Base-by-base conservation (phyloP, 1,140 invertebrate species). In the Dendroctonus valens region DNA sequence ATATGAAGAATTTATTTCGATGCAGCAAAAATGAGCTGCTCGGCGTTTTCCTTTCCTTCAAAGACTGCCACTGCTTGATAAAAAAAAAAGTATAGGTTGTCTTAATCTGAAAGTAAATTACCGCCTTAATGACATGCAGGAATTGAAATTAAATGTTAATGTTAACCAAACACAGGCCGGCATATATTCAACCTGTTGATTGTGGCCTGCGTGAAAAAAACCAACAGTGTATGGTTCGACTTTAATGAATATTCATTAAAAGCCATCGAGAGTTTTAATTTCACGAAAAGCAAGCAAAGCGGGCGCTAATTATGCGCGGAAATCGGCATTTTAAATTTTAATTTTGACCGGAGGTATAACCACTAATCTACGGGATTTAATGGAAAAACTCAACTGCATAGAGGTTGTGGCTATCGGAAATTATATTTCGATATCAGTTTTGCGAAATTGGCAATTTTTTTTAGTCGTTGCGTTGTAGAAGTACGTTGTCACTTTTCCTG, bases 321-420 rank as follows among this genome's bases (percentile, higher is more conserved):
- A 63, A 63, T 63, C 61, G 61, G 51, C 52, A 63, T 63, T 63
- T 63, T 63, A 63, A 63, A 63, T 63, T 63, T 63, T 63, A 63
- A 63, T 63, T 63, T 63, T 39, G 61, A 41, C 52, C 40, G 42
- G 51, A 55, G 61, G 61, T 55, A 60, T 50, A 44, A 55, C 51
- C 40, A 26, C 39, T 54, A 63, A 63, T 55, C 51, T 54, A 37
- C 15, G 15, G 51, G 51, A 8, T 46, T 54, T 63, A 54, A 39
- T 46, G 40, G 44, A 50, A 50, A 60, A 60, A 46, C 15, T 40
- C 57, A 14, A 55, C 14, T 26, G 9, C 5, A 52, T 52, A 52
- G 11, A 14, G 42, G 42, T 46, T 12, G 42, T 46, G 42, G 42
- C 42, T 9, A 2, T 11, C 8, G 12, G 12, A 12, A 46, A 46